Evolutionary conservation across 2,888 invertebrate species (phyloP), one percentile per base, ranked within the genome.

Genomic region (Amblyjoppa fuscipennis): DNA sequence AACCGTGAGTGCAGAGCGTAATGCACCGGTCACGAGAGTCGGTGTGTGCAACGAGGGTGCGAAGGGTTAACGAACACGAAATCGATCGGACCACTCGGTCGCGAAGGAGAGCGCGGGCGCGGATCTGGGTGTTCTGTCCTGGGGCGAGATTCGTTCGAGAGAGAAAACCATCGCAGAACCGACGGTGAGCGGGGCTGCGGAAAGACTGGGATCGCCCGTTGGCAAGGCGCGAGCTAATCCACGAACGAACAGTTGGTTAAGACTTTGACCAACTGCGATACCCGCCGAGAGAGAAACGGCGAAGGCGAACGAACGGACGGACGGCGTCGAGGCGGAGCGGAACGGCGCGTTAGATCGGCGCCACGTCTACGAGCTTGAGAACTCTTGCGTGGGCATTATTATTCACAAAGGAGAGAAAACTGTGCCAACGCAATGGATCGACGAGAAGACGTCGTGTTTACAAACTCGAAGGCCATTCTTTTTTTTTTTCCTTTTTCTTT

Each of bases 361-460:
- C 91, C 91, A 89, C 86, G 91, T 90, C 90, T 90, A 82, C 89
- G 91, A 84, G 89, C 87, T 88, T 88, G 83, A 70, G 83, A 71
- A 73, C 81, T 76, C 16, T 59, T 64, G 87, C 89, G 69, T 70
- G 86, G 84, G 87, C 87, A 84, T 87, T 86, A 87, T 78, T 85
- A 74, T 70, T 45, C 66, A 68, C 61, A 31, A 64, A 69, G 81
- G 86, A 87, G 89, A 89, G 89, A 89, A 90, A 90, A 90, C 88
- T 88, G 87, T 87, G 89, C 86, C 87, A 88, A 87, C 88, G 84
- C 85, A 84, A 87, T 87, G 64, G 25, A 87, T 87, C 69, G 25
- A 16, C 79, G 75, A 56, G 25, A 56, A 77, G 56, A 59, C 16
- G 34, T 53, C 59, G 77, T 70, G 49, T 56, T 28, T 28, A 7